A percentile compares a stretch with the other conserved stretches of the same genome.
Conservation (phyloP, 2,797 vertebrate species). For the Leucoraja ocellata region DNA sequence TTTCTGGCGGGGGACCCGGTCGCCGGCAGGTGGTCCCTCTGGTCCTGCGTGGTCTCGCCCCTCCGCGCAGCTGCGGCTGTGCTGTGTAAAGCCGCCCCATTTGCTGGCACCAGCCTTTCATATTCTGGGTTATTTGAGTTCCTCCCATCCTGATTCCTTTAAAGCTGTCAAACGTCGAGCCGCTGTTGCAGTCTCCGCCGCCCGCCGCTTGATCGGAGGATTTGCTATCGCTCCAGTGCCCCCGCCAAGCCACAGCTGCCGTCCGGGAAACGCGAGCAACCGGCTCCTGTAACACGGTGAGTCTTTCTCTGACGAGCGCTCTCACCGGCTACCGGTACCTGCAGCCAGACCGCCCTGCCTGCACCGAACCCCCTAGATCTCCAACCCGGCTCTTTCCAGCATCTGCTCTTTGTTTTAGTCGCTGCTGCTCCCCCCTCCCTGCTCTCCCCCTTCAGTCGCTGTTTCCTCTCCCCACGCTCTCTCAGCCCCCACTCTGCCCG, state of each 20-base stretch:
- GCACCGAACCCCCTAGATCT: slow-evolving; percentile 41
- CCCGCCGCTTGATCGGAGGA: too few relatives aligned
- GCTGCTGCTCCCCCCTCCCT: slow-evolving; percentile 25
- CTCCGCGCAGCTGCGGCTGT: slow-evolving; percentile 2
- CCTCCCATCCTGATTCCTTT: slow-evolving; percentile 41
- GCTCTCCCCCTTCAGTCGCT: neutral
- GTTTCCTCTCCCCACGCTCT: neutral
- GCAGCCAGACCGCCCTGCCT: slow-evolving; percentile 35
- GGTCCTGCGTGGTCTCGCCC: too few relatives aligned
- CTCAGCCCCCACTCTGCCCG: neutral
- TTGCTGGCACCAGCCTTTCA: slow-evolving; percentile 52
- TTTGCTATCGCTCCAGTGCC: too few relatives aligned
- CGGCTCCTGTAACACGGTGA: neutral
- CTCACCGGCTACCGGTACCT: too few relatives aligned
- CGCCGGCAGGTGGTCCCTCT: slow-evolving; percentile 41
- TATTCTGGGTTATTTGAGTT: slow-evolving; percentile 49
- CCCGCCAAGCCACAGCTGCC: too few relatives aligned
- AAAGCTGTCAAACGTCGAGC: slow-evolving; percentile 23
- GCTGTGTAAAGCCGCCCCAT: slow-evolving; percentile 47
- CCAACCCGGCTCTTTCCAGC: slow-evolving; percentile 33
- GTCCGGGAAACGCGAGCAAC: neutral
- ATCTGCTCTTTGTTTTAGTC: slow-evolving; percentile 42
- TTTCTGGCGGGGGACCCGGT: slow-evolving; percentile 35
- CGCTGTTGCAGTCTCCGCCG: slow-evolving; percentile 1
- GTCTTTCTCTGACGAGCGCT: neutral